Evolutionary conservation across 2,888 invertebrate species (phyloP), one percentile per base, ranked within the genome.

Genomic region (Malthinus flaveolus): DNA sequence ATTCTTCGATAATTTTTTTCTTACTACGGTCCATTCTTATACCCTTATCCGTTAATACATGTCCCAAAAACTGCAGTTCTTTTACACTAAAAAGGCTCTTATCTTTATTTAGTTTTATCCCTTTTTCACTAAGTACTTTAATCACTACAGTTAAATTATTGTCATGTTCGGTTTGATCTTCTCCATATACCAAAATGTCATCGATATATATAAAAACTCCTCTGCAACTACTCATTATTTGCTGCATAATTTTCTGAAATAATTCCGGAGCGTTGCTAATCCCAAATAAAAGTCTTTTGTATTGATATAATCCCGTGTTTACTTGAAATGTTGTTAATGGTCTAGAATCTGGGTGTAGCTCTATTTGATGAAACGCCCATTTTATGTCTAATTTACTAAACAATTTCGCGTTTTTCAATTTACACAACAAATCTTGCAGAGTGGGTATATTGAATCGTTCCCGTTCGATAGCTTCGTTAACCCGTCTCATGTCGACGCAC

Each of bases 251-350:
- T 61, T 77, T 73, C 64, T 79, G 76, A 59, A 77, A 80, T 1
- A 76, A 65, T 66, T 79, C 80, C 0, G 76, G 74, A 3, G 79
- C 80, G 49, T 75, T 76, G 1, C 66, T 68, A 7, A 79, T 72
- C 0, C 74, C 74, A 62, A 75, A 76, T 64, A 70, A 68, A 2
- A 75, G 49, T 50, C 77, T 42, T 62, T 77, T 79, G 56, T 75
- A 80, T 31, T 73, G 58, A 54, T 58, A 76, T 8, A 78, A 46
- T 0, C 76, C 77, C 34, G 63, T 64, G 13, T 66, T 66, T 3
- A 76, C 75, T 4, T 72, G 71, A 57, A 78, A 78, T 3, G 74
- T 75, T 36, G 77, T 77, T 7, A 77, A 70, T n/a, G 62, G 61
- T 55, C 72, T 58, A 0, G 72, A 74, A 8, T 70, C 63, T 32